phyloP scores from a whole-genome alignment of 2,797 vertebrate genomes.

The Intellagama lesueurii region DNA sequence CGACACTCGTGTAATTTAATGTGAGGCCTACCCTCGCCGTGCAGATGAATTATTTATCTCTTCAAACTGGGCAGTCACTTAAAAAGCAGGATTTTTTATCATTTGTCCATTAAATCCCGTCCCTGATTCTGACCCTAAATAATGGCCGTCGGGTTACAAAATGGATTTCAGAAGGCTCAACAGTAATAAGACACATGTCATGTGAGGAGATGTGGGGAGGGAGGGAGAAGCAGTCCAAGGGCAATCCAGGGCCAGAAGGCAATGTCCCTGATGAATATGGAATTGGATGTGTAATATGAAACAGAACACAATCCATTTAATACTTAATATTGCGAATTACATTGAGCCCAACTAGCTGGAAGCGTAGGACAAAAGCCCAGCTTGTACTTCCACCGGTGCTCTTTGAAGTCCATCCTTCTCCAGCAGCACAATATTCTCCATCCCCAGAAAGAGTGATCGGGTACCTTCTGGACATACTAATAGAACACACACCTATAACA shows the following conservation, averaged over 20 bases:
- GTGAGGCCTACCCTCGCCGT: constrained; percentile 16
- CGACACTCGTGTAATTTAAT: neutral
- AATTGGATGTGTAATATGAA: constrained; percentile 1
- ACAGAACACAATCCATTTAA: constrained; percentile 4
- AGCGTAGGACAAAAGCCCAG: neutral
- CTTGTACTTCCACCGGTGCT: too few relatives aligned
- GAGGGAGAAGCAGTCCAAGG: neutral
- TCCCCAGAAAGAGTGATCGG: too few relatives aligned
- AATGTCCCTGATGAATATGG: constrained; percentile 25
- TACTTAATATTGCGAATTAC: neutral
- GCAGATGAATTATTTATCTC: constrained; percentile 26
- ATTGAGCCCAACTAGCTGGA: neutral
- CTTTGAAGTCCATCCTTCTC: neutral
- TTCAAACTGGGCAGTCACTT: constrained; percentile 23
- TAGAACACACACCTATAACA: neutral
- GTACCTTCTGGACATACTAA: neutral
- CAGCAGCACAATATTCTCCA: neutral
- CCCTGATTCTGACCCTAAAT: constrained; percentile 32
- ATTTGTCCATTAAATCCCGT: constrained; percentile 25
- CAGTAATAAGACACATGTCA: neutral
- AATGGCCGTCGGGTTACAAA: neutral
- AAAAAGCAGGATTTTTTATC: constrained; percentile 25
- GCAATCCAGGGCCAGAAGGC: neutral
- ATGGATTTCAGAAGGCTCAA: neutral
- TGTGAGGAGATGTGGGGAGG: neutral